A percentile compares a stretch with the other conserved stretches of the same genome.
phyloP scores from a whole-genome alignment of 2,113 vertebrate species.

The Thermophis baileyi region DNA sequence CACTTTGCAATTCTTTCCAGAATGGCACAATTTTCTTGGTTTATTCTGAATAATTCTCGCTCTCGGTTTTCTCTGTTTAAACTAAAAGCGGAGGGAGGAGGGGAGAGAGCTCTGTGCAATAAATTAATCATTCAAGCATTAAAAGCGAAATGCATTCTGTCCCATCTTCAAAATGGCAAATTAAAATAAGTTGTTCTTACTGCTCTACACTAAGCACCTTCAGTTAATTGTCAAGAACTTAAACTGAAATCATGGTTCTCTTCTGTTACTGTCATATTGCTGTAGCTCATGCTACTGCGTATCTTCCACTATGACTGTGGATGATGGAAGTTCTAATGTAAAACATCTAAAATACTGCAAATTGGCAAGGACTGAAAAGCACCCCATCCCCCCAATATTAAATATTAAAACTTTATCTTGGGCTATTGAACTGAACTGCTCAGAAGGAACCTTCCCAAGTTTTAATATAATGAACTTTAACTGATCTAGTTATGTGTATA shows the following conservation, averaged over 20 bases:
- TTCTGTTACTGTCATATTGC: background rate
- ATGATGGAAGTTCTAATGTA: background rate
- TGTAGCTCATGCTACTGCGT: background rate
- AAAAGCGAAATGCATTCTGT: background rate
- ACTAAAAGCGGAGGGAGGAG: constrained; percentile 31
- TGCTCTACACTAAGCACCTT: background rate
- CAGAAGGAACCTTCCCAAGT: background rate
- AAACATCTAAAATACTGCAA: background rate
- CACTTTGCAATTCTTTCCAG: constrained; percentile 63
- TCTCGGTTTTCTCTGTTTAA: constrained; percentile 63
- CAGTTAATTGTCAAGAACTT: background rate
- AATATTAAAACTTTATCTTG: background rate
- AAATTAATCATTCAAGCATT: background rate
- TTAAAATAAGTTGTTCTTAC: background rate
- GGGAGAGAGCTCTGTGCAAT: background rate
- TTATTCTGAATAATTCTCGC: constrained; percentile 60
- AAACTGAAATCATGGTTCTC: background rate
- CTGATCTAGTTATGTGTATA: background rate
- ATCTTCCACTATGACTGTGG: background rate
- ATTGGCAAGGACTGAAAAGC: background rate
- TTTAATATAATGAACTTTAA: background rate
- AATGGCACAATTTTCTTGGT: constrained; percentile 65
- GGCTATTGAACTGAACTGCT: background rate
- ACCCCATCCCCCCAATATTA: too few relatives aligned
- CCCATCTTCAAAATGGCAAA: background rate